Base-by-base conservation (phyloP, 2,797 vertebrate species). In the Oceanodroma leucorhoa region DNA sequence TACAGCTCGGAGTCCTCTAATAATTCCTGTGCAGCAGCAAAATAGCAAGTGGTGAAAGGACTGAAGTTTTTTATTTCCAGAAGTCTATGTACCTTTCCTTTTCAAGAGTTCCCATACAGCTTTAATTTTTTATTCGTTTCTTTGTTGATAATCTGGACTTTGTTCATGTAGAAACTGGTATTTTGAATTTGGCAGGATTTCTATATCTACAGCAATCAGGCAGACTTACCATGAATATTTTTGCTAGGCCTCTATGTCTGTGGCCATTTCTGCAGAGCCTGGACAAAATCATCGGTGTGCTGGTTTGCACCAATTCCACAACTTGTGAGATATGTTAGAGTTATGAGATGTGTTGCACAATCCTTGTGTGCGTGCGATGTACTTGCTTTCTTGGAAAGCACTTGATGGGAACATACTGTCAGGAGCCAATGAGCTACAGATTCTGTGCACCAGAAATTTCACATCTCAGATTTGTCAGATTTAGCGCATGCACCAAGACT, bases 341-440 rank as follows among this genome's bases (percentile, higher is more conserved):
- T 46, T 51, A 11, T 0, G 7, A 51, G 43, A 27, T 45, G 21
- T 30, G 22, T 20, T 5, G 13, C 48, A 30, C 17, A 41, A 2
- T 30, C 24, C 2, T 26, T 27, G 34, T 46, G 14, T 32, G 38
- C 9, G 9, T 15, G 5, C 0, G 1, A 5, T 72, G 10, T 50
- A 17, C 61, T 50, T 55, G 27, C 61, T 88, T 48, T 38, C 7
- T 22, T 36, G 29, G 61, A 73, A 79, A 51, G 43, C 34, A n/a
- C 34, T 40, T 32, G 12, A 10, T 62, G n/a, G 23, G 29, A 75
- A n/a, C 19, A 1, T 51, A 16, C 43, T 14, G 20, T 48, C 17
- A 13, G 58, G 36, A 64, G 50, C 34, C 32, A 53, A 24, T 32
- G 20, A 65, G 30, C 32, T n/a, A 24, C 8, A 14, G 3, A 1